Conservation (phyloP, 2,113 vertebrate genomes). For the Peromyscus polionotus region DNA sequence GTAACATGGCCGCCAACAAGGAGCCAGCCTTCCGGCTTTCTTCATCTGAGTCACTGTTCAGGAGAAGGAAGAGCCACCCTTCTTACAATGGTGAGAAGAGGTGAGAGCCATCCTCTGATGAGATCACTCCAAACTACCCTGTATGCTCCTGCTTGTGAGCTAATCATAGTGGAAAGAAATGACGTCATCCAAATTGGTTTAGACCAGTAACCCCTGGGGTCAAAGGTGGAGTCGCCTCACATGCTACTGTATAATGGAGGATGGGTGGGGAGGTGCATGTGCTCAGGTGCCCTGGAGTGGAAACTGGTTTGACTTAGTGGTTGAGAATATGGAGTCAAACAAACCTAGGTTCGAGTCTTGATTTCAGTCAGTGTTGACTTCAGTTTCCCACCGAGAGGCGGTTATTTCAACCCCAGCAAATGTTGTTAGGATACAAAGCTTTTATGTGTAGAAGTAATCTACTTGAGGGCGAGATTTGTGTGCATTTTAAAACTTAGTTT, state of each 20-base stretch:
- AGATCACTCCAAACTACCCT: not conserved
- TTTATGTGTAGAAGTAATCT: not conserved
- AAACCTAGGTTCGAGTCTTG: not conserved
- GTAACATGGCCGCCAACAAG: not conserved
- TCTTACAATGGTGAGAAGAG: not conserved
- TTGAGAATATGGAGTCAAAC: not conserved
- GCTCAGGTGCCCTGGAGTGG: not conserved
- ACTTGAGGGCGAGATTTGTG: not conserved
- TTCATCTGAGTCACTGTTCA: not conserved
- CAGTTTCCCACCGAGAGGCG: not conserved
- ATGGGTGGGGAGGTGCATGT: not conserved
- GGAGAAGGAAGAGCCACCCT: not conserved
- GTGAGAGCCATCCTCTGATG: not conserved
- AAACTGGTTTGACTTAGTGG: not conserved
- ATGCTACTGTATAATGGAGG: not conserved
- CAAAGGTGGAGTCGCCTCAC: not conserved
- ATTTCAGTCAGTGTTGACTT: slow-evolving; percentile 9
- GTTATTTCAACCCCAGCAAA: not conserved
- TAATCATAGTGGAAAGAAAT: not conserved
- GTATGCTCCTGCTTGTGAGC: not conserved
- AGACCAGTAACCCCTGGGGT: not conserved
- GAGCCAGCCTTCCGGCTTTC: not conserved
- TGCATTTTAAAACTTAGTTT: not conserved
- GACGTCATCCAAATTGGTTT: not conserved
- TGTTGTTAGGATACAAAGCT: not conserved